phyloP scores from a whole-genome alignment of 2,888 invertebrate genomes.

The Syrista parreyssii region DNA sequence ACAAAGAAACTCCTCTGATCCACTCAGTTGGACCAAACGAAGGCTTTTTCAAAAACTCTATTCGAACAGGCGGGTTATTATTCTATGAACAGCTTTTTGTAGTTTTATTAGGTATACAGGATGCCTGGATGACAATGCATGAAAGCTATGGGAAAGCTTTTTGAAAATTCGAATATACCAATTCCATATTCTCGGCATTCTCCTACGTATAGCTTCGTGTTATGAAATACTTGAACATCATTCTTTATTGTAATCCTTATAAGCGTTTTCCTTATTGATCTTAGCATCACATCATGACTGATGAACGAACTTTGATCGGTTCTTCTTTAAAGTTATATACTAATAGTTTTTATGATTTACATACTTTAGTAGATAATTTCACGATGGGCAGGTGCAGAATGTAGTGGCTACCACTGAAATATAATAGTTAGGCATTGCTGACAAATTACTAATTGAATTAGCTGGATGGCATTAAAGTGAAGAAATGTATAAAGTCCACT shows the following conservation, averaged over 20 bases:
- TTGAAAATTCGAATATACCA: no score
- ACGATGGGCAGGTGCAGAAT: no score
- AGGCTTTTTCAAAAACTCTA: neutral
- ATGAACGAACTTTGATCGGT: neutral
- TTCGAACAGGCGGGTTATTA: neutral
- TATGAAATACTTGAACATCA: no score
- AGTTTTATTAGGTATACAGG: neutral
- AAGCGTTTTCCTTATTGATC: neutral
- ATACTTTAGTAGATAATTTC: no score
- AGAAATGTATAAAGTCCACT: neutral
- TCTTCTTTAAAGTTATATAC: no score
- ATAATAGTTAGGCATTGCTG: neutral
- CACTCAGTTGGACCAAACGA: neutral
- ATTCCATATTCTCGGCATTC: no score
- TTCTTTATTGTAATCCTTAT: neutral
- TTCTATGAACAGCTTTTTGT: neutral
- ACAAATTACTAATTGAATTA: neutral
- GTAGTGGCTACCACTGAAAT: neutral
- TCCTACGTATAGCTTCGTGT: no score
- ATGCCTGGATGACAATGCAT: neutral
- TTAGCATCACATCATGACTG: neutral
- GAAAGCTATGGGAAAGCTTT: no score
- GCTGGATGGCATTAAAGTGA: neutral
- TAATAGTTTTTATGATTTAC: no score
- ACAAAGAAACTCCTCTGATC: conserved; percentile 6